These are phyloP conservation scores for Sphaerodactylus townsendi DNA, from an alignment of 2,113 vertebrate genomes.

Conservation along the genomic window DNA sequence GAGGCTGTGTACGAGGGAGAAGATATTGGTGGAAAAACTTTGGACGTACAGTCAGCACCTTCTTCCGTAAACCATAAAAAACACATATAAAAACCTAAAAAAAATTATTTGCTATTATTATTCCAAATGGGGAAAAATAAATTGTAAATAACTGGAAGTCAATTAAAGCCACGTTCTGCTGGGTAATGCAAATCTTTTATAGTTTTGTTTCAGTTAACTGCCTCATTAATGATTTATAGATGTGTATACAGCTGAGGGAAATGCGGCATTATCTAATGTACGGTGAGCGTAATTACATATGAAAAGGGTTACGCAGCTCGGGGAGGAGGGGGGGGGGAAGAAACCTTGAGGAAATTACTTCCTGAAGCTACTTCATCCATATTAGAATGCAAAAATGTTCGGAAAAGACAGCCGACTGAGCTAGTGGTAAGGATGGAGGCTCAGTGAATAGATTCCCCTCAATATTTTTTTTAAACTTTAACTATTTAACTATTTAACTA, in stretches of 20 bases:
- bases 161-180: conserved; percentile 76
- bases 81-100: conserved; percentile 21
- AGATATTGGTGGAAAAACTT: conserved; percentile 59
- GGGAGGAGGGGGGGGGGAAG: conserved; percentile 47
- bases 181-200: conserved; percentile 80
- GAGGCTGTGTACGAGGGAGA: conserved; percentile 57
- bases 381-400: conserved; percentile 74
- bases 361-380: conserved; percentile 69
- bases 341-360: conserved; percentile 73
- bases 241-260: conserved; percentile 79
- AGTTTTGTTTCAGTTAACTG: conserved; percentile 82
- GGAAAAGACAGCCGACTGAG: conserved; percentile 50
- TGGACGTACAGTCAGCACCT: conserved; percentile 70
- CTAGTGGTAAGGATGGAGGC: too few relatives aligned
- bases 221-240: conserved; percentile 85
- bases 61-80: conserved; percentile 61
- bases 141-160: conserved; percentile 82
- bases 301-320: conserved; percentile 74
- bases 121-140: conserved; percentile 79
- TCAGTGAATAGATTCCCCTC: too few relatives aligned
- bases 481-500: too few relatives aligned
- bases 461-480: too few relatives aligned
- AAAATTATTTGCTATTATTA: conserved; percentile 74
- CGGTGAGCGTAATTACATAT: conserved; percentile 80
- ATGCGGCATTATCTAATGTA: conserved; percentile 76